Evolutionary conservation across 2,113 vertebrate species (phyloP), one percentile per base, ranked within the genome.

Genomic region (Dipodomys spectabilis): DNA sequence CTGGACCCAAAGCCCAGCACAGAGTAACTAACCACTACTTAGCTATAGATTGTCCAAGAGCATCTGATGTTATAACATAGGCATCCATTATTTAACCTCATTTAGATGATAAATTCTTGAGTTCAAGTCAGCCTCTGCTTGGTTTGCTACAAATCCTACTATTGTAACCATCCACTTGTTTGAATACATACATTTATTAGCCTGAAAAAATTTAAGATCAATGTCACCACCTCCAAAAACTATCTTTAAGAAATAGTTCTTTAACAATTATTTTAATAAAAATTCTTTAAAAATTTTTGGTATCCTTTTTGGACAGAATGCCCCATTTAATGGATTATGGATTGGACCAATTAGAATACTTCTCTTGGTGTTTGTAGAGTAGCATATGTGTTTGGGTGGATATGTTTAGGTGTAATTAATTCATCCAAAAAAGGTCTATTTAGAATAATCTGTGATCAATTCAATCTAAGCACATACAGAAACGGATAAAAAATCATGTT

Each of bases 1-100:
- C 69, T 0, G 22, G 23, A 1, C 8, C 6, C 0, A 3, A 49
- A 19, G 3, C 39, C 20, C 30, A 2, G 22, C 0, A 35, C 64
- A 64, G 19, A 30, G 1, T 60, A 53, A 53, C 12, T 60, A 53
- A 53, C 12, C 18, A 28, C 23, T 12, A 0, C 35, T 30, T 30
- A 27, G 13, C 15, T 5, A 11, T 4, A 28, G 7, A 4, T 1
- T 35, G 27, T 28, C 77, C 81, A 11, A 8, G 74, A 75, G 23
- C 28, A 45, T 18, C 16, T 28, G 6, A 8, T 57, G 53, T 57
- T 12, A 1, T 9, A 1, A 15, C 22, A 0, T 2, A 10, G 39
- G 10, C 8, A 15, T 53, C 30, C 11, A 71, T 19, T n/a, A 72
- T 12, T 12, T 7, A 67, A 69, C 25, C 7, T n/a, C 32, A 16